phyloP scores from a whole-genome alignment of 1,140 invertebrate genomes.

The Saccostrea glomerata region DNA sequence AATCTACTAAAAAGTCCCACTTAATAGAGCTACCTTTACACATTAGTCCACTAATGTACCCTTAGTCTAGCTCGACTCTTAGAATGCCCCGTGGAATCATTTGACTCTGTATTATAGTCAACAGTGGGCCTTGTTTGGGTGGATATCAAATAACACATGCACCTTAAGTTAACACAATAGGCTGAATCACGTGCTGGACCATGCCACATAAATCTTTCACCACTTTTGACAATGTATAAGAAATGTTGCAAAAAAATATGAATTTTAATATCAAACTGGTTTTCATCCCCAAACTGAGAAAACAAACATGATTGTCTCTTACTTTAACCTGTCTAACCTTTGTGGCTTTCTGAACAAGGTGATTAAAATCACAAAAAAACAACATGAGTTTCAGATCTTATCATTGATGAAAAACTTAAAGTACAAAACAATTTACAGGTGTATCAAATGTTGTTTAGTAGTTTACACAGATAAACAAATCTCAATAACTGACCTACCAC shows the following conservation, averaged over 20 bases:
- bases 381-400: neutral
- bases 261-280: conserved; percentile 6
- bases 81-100: neutral
- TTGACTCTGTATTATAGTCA: neutral
- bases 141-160: neutral
- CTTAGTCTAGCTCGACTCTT: neutral
- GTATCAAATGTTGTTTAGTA: neutral
- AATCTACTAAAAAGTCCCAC: neutral
- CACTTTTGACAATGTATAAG: neutral
- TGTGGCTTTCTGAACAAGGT: too few species aligned
- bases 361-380: too few species aligned
- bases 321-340: too few species aligned
- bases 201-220: neutral
- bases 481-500: neutral
- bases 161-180: neutral
- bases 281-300: neutral
- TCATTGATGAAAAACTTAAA: neutral
- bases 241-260: neutral
- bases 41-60: neutral
- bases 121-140: neutral
- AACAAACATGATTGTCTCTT: neutral
- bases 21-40: neutral
- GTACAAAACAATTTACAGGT: neutral
- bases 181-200: neutral
- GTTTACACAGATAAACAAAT: neutral